A percentile compares a stretch with the other conserved stretches of the same genome.
Evolutionary conservation across 2,797 vertebrate genomes (phyloP).

Genomic region (Sebastiscus tertius): DNA sequence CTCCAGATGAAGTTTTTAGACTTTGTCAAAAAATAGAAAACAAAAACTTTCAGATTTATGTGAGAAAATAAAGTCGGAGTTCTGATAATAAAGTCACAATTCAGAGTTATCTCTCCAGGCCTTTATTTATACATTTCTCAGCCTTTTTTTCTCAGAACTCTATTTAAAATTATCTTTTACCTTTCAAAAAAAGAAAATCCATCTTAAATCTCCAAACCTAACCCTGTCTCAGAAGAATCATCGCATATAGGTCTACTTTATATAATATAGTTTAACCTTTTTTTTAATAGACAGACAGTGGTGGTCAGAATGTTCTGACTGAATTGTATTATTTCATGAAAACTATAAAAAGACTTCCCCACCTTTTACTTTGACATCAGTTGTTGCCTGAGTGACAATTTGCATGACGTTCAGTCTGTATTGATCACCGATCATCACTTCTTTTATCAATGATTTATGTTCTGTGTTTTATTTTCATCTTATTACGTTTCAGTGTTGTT

Average conservation of each 20-base stretch:
- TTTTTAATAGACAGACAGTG: too few relatives aligned
- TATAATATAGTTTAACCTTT: neutral
- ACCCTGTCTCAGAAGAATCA: neutral
- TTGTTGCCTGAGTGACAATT: neutral
- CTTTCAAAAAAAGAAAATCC: neutral
- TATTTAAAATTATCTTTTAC: neutral
- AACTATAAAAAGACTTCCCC: neutral
- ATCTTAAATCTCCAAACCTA: too few relatives aligned
- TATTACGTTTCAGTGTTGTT: conserved; percentile 66
- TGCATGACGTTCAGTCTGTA: conserved; percentile 2
- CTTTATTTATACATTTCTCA: neutral
- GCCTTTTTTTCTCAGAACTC: neutral
- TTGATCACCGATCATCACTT: conserved; percentile 33
- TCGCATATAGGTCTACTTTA: neutral
- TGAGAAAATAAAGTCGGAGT: neutral
- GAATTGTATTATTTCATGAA: neutral
- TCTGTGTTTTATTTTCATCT: conserved; percentile 42
- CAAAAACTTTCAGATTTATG: neutral
- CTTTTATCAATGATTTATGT: conserved; percentile 34
- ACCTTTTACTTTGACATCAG: neutral
- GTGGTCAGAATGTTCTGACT: neutral
- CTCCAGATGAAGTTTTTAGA: neutral
- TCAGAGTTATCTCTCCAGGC: neutral
- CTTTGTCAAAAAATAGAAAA: neutral
- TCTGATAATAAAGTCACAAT: neutral